phyloP scores from a whole-genome alignment of 1,140 invertebrate genomes.

The Hypsibius dujardini region DNA sequence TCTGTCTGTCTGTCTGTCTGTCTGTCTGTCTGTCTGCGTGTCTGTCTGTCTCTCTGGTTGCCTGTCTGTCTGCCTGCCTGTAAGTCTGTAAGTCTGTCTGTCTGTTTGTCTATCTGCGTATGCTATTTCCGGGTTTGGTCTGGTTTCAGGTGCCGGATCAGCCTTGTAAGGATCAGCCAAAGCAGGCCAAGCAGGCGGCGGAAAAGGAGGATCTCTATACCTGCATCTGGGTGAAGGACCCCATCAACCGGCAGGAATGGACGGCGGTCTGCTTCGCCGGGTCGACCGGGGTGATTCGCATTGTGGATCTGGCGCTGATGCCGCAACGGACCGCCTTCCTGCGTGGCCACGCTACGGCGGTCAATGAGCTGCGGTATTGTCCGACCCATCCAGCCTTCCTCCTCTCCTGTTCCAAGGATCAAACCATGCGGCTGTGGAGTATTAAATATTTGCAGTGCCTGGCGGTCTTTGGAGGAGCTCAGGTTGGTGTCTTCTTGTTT shows the following conservation, averaged over 20 bases:
- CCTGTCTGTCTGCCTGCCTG: too few species aligned
- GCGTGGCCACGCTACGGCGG: neutral
- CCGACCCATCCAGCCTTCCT: neutral
- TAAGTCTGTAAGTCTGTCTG: too few species aligned
- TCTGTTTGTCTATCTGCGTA: too few species aligned
- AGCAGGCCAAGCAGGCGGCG: neutral
- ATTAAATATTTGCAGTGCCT: neutral
- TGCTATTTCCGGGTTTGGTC: too few species aligned
- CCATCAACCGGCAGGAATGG: neutral
- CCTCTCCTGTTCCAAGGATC: conserved; percentile 2
- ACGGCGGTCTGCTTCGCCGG: neutral
- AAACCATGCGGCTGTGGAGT: conserved; percentile 15
- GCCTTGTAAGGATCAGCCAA: neutral
- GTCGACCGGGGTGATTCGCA: neutral
- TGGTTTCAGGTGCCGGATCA: neutral
- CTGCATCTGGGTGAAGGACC: neutral
- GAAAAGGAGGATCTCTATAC: conserved; percentile 9
- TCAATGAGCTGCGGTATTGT: conserved; percentile 6
- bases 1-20: too few species aligned
- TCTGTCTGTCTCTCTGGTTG: too few species aligned
- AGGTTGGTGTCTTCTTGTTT: too few species aligned
- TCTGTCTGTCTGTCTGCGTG: too few species aligned
- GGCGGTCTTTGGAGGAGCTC: conserved; percentile 10
- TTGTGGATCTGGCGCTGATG: neutral
- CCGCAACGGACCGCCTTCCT: neutral